Evolutionary conservation across 2,113 vertebrate genomes (phyloP).

Genomic region (Gasterosteus aculeatus): DNA sequence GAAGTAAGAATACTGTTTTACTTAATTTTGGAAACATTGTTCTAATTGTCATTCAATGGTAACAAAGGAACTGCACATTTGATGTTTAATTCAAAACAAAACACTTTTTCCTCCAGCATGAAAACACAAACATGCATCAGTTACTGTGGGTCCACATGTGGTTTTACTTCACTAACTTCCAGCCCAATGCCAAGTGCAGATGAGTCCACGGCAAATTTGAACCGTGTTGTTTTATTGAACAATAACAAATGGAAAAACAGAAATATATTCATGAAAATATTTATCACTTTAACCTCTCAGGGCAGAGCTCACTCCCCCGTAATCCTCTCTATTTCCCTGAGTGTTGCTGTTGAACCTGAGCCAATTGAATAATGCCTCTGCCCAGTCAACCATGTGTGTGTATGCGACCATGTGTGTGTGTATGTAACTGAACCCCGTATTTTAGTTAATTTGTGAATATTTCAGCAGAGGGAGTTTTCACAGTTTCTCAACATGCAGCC

Average conservation of each 20-base stretch:
- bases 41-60: background rate
- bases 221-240: conserved; percentile 44
- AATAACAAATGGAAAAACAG: conserved; percentile 41
- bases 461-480: conserved; percentile 49
- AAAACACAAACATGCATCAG: conserved; percentile 22
- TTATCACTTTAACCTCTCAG: conserved; percentile 54
- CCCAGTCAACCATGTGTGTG: conserved; percentile 29
- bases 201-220: background rate
- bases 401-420: conserved; percentile 1
- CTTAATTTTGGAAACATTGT: background rate
- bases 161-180: conserved; percentile 23
- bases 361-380: conserved; percentile 57
- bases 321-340: conserved; percentile 45
- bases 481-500: conserved; percentile 52
- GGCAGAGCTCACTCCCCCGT: conserved; percentile 54
- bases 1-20: background rate
- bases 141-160: conserved; percentile 9
- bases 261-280: conserved; percentile 41
- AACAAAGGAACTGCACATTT: background rate
- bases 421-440: conserved; percentile 36
- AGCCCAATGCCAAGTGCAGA: conserved; percentile 26
- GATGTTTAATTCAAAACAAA: conserved; percentile 27
- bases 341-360: conserved; percentile 55
- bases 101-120: conserved; percentile 30
- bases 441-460: conserved; percentile 66